These are phyloP conservation scores for Cylas formicarius DNA, from an alignment of 1,140 invertebrate species.

Conservation along the genomic window DNA sequence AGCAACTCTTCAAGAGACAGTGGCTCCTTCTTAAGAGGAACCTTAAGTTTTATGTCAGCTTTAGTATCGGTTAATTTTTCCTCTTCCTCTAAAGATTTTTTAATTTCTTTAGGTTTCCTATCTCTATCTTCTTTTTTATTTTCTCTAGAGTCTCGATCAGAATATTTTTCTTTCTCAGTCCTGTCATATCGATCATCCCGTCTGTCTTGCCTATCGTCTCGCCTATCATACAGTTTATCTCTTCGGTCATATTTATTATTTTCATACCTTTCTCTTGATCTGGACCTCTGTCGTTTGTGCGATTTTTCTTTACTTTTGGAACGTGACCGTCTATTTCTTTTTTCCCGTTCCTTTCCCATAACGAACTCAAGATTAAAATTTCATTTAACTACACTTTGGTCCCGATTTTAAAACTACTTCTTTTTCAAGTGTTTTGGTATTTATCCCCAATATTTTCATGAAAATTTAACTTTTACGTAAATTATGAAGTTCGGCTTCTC, in stretches of 20 bases:
- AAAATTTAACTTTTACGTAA: too few relatives aligned
- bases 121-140: conserved; percentile 41
- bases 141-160: conserved; percentile 2
- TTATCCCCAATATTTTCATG: too few relatives aligned
- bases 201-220: conserved; percentile 38
- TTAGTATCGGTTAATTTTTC: conserved; percentile 42
- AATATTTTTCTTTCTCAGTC: conserved; percentile 22
- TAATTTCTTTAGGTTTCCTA: conserved; percentile 31
- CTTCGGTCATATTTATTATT: conserved; percentile 40
- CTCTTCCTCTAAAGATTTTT: conserved; percentile 32
- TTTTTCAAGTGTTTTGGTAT: too few relatives aligned
- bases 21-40: conserved; percentile 69
- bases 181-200: conserved; percentile 33
- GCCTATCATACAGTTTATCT: conserved; percentile 42
- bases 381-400: too few relatives aligned
- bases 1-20: conserved; percentile 93
- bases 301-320: conserved; percentile 36
- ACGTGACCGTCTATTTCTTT: conserved; percentile 30
- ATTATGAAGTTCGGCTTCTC: too few relatives aligned
- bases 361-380: too few relatives aligned
- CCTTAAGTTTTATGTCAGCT: conserved; percentile 37
- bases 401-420: too few relatives aligned
- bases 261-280: conserved; percentile 40
- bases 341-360: conserved; percentile 41
- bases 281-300: conserved; percentile 38